phyloP scores from a whole-genome alignment of 2,113 vertebrate genomes.

The Aspidoscelis tigris region DNA sequence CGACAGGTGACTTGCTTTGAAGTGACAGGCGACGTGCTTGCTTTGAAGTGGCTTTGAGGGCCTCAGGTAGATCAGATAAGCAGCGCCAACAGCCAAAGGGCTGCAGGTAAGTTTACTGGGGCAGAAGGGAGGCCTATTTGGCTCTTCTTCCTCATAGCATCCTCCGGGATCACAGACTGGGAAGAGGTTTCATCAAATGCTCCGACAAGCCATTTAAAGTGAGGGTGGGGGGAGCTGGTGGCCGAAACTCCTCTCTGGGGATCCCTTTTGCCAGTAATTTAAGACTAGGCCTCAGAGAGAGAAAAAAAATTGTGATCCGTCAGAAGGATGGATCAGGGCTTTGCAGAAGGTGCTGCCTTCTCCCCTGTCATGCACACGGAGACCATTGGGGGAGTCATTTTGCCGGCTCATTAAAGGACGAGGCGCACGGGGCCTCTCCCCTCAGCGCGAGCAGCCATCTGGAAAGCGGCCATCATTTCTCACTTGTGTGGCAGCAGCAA shows the following conservation, averaged over 20 bases:
- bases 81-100: too few species aligned
- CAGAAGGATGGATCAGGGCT: not conserved
- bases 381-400: not conserved
- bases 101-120: too few species aligned
- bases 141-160: too few species aligned
- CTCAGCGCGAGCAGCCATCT: conserved; percentile 40
- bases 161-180: not conserved
- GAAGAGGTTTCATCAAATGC: not conserved
- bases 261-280: not conserved
- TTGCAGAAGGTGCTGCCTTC: not conserved
- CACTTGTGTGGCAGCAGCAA: conserved; percentile 26
- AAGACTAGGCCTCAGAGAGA: not conserved
- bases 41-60: too few species aligned
- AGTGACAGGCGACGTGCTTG: too few species aligned
- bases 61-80: not conserved
- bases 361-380: not conserved
- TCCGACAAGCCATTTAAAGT: not conserved
- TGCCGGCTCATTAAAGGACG: not conserved
- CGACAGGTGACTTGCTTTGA: too few species aligned
- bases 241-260: not conserved
- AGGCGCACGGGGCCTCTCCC: not conserved
- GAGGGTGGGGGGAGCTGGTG: too few species aligned
- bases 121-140: not conserved
- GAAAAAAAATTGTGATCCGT: too few species aligned
- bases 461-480: conserved; percentile 58